Evolutionary conservation across 2,888 invertebrate genomes (phyloP), one percentile per base, ranked within the genome.

Genomic region (Listrodromus nycthemerus): DNA sequence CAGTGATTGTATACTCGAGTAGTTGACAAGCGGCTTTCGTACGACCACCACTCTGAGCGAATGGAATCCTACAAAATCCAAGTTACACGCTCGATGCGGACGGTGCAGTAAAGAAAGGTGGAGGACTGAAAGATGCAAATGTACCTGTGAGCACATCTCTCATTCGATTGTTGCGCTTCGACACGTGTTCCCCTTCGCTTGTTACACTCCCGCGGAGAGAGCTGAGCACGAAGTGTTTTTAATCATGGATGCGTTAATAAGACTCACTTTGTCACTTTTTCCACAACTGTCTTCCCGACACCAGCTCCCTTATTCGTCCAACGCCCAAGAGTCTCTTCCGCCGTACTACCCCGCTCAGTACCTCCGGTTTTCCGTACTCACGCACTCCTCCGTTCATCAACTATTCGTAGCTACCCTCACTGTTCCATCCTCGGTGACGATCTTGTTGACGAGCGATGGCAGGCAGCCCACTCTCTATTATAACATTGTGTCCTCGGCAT

Each of bases 401-500:
- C 86, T 63, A 71, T 63, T 61, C 65, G n/a, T 24, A 13, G 73
- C 41, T 71, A 63, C 67, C 30, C 63, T 48, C 61, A 30, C 73
- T 73, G 33, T 48, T 67, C 61, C 67, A 27, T 67, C 58, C 27
- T 67, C 73, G 61, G 19, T 58, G 71, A 27, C 41, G 79, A 84
- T 82, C 82, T 79, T 75, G 61, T 65, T 75, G 79, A 52, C 65
- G 80, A 73, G 75, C 74, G 78, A 73, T 75, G 61, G 66, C 77
- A 33, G 67, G 45, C 48, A 41, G 65, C 85, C 89, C 90, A 88
- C 89, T 88, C 91, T 91, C 92, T 90, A 92, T 93, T 92, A 93
- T 92, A 90, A 91, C 92, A 92, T 93, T 93, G 92, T 92, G 91
- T 91, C 91, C 90, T 87, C 85, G 88, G 89, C 89, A 92, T 93